Percentiles rank a stretch among this genome's conserved stretches.
Evolutionary conservation across 2,797 vertebrate species (phyloP).

Genomic region (Chloroceryle amazona): DNA sequence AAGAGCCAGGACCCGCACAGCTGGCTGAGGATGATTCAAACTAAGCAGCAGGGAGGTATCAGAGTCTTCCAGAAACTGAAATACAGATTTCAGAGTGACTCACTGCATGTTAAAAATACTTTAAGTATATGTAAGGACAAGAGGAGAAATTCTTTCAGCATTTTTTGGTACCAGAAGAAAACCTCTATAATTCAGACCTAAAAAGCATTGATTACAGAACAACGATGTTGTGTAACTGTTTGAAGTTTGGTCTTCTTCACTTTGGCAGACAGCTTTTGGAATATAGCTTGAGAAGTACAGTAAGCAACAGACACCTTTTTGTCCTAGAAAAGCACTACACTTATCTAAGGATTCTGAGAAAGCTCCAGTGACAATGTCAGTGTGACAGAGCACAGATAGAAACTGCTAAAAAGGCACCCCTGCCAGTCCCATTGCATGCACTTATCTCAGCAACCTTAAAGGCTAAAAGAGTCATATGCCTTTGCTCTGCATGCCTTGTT

Average conservation of each 20-base stretch:
- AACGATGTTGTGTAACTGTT: not conserved
- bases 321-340: slow-evolving; percentile 23
- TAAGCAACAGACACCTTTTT: not conserved
- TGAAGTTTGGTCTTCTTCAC: not conserved
- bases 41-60: slow-evolving; percentile 93
- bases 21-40: slow-evolving; percentile 91
- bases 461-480: slow-evolving; percentile 12
- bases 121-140: not conserved
- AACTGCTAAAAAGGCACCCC: slow-evolving; percentile 30
- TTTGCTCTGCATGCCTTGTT: not conserved
- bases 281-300: not conserved
- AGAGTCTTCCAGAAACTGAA: slow-evolving; percentile 89
- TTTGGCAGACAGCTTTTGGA: not conserved
- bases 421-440: not conserved
- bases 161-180: not conserved
- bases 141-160: not conserved
- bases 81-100: slow-evolving; percentile 49
- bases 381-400: slow-evolving; percentile 32
- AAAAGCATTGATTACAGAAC: not conserved
- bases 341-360: slow-evolving; percentile 66
- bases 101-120: not conserved
- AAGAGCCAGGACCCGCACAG: slow-evolving; percentile 88
- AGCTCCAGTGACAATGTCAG: slow-evolving; percentile 6
- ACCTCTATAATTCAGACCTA: not conserved
- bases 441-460: slow-evolving; percentile 45